A percentile compares a stretch with the other conserved stretches of the same genome.
These are phyloP conservation scores for Nothocercus nigrocapillus DNA, from an alignment of 2,113 vertebrate genomes.

Conservation along the genomic window DNA sequence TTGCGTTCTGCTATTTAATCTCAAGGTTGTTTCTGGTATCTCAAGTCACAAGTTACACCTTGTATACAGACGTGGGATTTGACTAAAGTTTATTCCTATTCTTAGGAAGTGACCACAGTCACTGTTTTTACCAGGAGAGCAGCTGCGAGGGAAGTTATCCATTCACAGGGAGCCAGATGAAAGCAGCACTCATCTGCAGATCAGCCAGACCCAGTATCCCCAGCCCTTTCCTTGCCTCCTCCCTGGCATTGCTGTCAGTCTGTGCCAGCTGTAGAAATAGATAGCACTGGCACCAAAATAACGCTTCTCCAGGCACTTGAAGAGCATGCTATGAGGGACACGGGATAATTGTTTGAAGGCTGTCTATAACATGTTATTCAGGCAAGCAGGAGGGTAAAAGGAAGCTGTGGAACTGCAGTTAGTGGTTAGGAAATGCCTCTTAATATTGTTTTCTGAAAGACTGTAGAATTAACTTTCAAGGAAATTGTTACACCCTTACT, in stretches of 20 bases:
- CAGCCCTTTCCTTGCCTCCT: background rate
- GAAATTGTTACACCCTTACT: background rate
- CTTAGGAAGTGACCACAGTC: slow-evolving; percentile 63
- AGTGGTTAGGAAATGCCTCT: background rate
- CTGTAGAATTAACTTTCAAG: background rate
- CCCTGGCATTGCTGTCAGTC: background rate
- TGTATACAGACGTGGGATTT: slow-evolving; percentile 43
- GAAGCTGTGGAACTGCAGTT: background rate
- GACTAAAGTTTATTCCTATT: slow-evolving; percentile 69
- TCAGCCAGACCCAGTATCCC: background rate
- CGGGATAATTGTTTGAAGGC: background rate
- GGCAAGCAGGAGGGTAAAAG: background rate
- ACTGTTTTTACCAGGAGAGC: slow-evolving; percentile 60
- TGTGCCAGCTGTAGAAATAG: background rate
- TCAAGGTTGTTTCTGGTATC: slow-evolving; percentile 36
- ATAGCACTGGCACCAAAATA: background rate
- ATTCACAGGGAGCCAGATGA: slow-evolving; percentile 59
- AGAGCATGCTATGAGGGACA: background rate
- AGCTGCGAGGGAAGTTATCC: slow-evolving; percentile 59
- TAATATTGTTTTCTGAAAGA: background rate
- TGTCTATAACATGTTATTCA: background rate
- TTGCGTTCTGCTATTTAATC: slow-evolving; percentile 12
- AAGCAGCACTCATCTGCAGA: background rate
- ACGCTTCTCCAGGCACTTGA: background rate
- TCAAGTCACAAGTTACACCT: slow-evolving; percentile 30